Conservation (phyloP, 2,113 vertebrate species). For the Nothoprocta pentlandii region DNA sequence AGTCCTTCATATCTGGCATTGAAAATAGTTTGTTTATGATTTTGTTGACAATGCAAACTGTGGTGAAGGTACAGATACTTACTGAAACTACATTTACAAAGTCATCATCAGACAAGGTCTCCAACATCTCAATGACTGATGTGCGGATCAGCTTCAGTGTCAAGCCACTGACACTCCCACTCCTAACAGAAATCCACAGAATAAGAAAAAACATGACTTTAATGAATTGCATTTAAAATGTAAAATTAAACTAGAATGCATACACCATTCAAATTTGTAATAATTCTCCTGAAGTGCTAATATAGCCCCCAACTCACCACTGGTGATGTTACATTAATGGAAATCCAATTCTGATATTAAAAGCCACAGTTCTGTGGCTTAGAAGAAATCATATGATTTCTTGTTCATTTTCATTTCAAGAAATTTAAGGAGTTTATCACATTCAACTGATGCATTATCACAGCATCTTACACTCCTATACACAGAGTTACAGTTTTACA, state of each 20-base stretch:
- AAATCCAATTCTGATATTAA: not conserved
- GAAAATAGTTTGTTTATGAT: not conserved
- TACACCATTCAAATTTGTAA: not conserved
- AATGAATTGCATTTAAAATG: not conserved
- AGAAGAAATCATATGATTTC: not conserved
- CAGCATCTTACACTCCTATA: not conserved
- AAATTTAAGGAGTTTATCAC: not conserved
- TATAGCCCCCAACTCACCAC: not conserved
- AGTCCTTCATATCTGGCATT: not conserved
- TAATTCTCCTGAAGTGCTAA: not conserved
- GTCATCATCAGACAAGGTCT: conserved; percentile 97
- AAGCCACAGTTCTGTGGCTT: not conserved
- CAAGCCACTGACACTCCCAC: conserved; percentile 95
- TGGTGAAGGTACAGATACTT: conserved; percentile 75
- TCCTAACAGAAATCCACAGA: conserved; percentile 77
- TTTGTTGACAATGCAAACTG: not conserved
- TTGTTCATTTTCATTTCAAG: not conserved
- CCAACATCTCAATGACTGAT: conserved; percentile 96
- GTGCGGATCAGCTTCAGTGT: conserved; percentile 96
- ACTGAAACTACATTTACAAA: conserved; percentile 99
- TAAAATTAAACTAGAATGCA: not conserved
- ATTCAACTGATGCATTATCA: not conserved
- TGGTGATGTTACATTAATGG: not conserved
- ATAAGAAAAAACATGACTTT: not conserved
- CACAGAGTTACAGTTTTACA: not conserved